These are phyloP conservation scores for Dermatophagoides farinae DNA, from an alignment of 1,140 invertebrate genomes.

Conservation along the genomic window DNA sequence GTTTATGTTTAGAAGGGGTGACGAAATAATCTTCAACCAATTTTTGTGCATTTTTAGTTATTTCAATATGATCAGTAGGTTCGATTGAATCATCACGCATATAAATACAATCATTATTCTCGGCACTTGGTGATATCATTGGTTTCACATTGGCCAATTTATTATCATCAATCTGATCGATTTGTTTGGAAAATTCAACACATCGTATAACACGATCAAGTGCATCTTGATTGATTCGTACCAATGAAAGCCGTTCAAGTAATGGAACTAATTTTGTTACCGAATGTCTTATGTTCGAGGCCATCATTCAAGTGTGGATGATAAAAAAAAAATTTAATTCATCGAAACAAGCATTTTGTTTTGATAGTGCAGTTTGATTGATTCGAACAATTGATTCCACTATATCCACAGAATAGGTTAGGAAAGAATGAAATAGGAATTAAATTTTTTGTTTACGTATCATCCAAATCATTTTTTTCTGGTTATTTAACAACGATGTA, in stretches of 20 bases:
- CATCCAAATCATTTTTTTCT: background rate
- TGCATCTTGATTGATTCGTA: constrained; percentile 1
- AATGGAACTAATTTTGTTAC: constrained; percentile 6
- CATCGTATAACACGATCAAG: background rate
- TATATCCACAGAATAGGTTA: background rate
- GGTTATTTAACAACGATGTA: background rate
- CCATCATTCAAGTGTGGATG: background rate
- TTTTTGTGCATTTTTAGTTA: background rate
- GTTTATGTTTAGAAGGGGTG: constrained; percentile 3
- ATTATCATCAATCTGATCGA: background rate
- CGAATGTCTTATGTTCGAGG: background rate
- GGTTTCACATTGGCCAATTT: background rate
- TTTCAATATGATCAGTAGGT: background rate
- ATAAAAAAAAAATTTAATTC: no score
- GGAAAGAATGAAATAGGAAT: background rate
- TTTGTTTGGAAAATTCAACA: background rate
- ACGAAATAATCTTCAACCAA: constrained; percentile 3
- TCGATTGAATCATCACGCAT: background rate
- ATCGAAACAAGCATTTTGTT: no score
- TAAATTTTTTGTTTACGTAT: background rate
- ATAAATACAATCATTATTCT: background rate
- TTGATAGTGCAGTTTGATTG: background rate
- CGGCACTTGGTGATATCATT: constrained; percentile 1
- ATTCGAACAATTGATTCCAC: background rate
- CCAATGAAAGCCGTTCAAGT: background rate